Conservation (phyloP, 2,797 vertebrate species). For the Sebastes ruberrimus region DNA sequence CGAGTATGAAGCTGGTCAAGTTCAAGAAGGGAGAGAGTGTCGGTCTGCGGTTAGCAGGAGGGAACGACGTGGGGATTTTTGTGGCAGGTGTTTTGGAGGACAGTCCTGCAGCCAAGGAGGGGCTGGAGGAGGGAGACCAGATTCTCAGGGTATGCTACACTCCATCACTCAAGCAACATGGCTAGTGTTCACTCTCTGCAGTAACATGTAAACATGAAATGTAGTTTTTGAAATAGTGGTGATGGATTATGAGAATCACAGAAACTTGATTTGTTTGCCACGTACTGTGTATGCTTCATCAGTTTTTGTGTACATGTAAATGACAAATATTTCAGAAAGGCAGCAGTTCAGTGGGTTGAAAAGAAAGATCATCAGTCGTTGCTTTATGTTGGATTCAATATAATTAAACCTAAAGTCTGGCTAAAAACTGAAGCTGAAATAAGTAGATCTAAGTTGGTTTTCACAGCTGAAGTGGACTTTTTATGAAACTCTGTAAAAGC, state of each 20-base stretch:
- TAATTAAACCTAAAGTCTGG: neutral
- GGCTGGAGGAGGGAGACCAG: conserved; percentile 97
- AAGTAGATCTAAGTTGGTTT: neutral
- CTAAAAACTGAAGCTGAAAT: neutral
- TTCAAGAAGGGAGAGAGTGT: conserved; percentile 99
- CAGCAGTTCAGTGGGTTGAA: neutral
- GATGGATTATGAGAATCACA: neutral
- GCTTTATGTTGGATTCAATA: neutral
- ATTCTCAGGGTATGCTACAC: conserved; percentile 91
- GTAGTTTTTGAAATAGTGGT: neutral
- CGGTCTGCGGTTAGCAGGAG: conserved; percentile 93
- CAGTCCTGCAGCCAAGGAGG: conserved; percentile 97
- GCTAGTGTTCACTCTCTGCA: neutral
- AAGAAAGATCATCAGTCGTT: neutral
- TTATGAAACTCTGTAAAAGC: neutral
- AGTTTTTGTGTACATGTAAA: neutral
- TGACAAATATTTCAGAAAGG: neutral
- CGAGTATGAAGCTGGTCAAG: conserved; percentile 98
- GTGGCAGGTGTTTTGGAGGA: conserved; percentile 97
- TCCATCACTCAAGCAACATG: neutral
- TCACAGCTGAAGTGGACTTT: neutral
- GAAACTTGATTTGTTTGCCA: neutral
- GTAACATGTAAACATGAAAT: neutral
- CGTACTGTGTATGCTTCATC: neutral
- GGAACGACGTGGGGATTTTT: conserved; percentile 98